These are phyloP conservation scores for Monomorium pharaonis DNA, from an alignment of 1,140 invertebrate genomes.

Conservation along the genomic window DNA sequence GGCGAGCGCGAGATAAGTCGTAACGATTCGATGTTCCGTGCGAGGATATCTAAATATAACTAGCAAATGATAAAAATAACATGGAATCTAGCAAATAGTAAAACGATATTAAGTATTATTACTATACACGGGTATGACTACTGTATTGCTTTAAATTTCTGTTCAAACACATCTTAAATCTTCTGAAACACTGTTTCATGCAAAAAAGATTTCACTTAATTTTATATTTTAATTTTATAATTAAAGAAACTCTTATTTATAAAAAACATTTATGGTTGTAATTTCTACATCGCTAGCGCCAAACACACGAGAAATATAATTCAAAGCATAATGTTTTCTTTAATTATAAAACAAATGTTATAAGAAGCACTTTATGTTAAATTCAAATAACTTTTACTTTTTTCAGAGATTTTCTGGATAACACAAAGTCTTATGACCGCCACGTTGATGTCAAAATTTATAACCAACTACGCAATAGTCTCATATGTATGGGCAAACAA, in stretches of 20 bases:
- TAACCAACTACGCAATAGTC: not conserved
- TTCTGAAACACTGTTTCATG: not conserved
- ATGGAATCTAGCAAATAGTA: constrained; percentile 30
- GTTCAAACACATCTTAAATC: not conserved
- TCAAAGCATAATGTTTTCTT: not conserved
- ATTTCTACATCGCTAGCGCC: not conserved
- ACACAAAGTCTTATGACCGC: not conserved
- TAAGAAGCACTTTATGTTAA: not conserved
- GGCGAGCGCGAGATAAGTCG: constrained; percentile 8
- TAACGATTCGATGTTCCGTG: constrained; percentile 35
- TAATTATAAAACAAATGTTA: not conserved
- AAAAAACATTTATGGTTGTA: not conserved
- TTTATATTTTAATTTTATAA: no score
- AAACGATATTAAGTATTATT: constrained; percentile 41
- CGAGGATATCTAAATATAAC: constrained; percentile 53
- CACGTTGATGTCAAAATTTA: not conserved
- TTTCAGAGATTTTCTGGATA: not conserved
- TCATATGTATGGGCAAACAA: not conserved
- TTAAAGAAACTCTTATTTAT: no score
- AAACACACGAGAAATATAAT: not conserved
- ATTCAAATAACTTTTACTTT: not conserved
- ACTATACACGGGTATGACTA: not conserved
- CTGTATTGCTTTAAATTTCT: not conserved
- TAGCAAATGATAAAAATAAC: constrained; percentile 43
- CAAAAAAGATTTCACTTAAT: no score